Conservation (phyloP, 2,888 invertebrate species). For the Branchellion lobata region DNA sequence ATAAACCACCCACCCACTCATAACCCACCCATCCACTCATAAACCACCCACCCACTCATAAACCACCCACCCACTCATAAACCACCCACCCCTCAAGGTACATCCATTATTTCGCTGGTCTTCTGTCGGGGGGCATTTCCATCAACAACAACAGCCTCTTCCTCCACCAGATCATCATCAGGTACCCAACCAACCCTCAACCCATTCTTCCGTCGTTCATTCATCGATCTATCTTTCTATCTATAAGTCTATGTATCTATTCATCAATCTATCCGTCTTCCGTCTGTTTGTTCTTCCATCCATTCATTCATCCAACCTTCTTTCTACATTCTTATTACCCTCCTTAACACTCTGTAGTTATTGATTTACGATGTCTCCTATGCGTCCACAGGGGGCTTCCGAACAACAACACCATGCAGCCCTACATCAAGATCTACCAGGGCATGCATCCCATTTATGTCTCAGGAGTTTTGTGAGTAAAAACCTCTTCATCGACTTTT, state of each 20-base stretch:
- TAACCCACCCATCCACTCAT: too few species aligned
- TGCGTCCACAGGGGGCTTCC: neutral
- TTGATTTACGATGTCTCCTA: neutral
- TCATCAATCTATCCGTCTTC: neutral
- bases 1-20: too few species aligned
- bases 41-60: too few species aligned
- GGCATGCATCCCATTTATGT: conserved; percentile 85
- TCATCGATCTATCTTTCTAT: conserved; percentile 5
- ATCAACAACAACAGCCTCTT: conserved; percentile 84
- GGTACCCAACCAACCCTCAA: conserved; percentile 77
- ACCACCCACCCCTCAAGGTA: conserved; percentile 69
- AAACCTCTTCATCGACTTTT: neutral
- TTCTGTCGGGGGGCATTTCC: conserved; percentile 82
- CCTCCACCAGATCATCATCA: conserved; percentile 80
- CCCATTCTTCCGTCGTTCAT: conserved; percentile 65
- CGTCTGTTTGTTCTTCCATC: neutral
- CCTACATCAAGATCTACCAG: conserved; percentile 75
- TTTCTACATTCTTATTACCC: neutral
- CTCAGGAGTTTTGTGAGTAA: conserved; percentile 72
- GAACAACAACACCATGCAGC: conserved; percentile 52
- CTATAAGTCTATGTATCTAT: neutral
- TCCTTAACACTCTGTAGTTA: too few species aligned
- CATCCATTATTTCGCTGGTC: conserved; percentile 85
- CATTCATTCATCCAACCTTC: neutral
- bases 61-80: neutral